A percentile compares a stretch with the other conserved stretches of the same genome.
Evolutionary conservation across 2,888 invertebrate species (phyloP).

Genomic region (Leptothorax acervorum): DNA sequence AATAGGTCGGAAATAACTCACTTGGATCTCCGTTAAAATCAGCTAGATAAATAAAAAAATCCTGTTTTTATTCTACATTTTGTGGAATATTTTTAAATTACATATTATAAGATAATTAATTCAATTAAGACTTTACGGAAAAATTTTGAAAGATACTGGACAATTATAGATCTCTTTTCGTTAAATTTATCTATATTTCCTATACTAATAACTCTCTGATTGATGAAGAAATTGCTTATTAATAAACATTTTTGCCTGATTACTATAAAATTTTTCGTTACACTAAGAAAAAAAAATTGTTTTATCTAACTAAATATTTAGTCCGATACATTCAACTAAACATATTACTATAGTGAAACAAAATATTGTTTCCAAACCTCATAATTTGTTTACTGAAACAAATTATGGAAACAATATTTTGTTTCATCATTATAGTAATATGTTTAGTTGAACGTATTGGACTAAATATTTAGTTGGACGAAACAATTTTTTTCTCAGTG

Average conservation of each 20-base stretch:
- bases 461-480: too few species aligned
- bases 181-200: background rate
- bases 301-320: too few species aligned
- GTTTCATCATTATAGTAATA: too few species aligned
- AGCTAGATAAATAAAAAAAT: background rate
- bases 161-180: background rate
- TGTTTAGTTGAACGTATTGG: too few species aligned
- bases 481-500: too few species aligned
- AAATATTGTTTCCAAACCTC: too few species aligned
- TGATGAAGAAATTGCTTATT: conserved; percentile 1
- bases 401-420: too few species aligned
- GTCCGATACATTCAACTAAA: too few species aligned
- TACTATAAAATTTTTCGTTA: background rate
- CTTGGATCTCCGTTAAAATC: background rate
- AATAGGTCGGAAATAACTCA: conserved; percentile 32
- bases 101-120: background rate
- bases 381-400: too few species aligned
- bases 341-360: too few species aligned
- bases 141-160: background rate
- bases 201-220: background rate
- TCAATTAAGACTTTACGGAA: background rate
- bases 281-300: too few species aligned
- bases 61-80: background rate
- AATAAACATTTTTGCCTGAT: background rate
- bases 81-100: background rate